These are phyloP conservation scores for Trissolcus japonicus DNA, from an alignment of 2,888 invertebrate genomes.

Conservation along the genomic window DNA sequence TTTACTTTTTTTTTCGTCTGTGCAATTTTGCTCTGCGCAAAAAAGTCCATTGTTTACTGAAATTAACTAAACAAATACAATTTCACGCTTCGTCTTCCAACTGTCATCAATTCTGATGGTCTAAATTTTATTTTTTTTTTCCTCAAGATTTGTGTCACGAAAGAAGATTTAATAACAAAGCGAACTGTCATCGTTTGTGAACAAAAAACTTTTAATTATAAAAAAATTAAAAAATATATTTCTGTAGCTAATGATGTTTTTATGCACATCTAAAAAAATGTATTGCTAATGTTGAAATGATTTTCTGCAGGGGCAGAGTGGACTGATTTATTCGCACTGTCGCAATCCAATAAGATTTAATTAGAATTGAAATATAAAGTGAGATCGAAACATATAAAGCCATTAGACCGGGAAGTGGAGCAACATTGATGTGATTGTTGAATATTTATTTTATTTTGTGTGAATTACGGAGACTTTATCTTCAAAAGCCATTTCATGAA, in stretches of 20 bases:
- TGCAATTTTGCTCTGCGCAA: slow-evolving; percentile 7
- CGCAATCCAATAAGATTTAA: slow-evolving; percentile 21
- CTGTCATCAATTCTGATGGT: too few relatives aligned
- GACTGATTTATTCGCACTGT: neutral
- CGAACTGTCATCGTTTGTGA: too few relatives aligned
- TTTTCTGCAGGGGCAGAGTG: neutral
- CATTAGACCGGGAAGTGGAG: slow-evolving; percentile 51
- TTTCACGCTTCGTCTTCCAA: slow-evolving; percentile 19
- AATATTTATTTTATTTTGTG: slow-evolving; percentile 46
- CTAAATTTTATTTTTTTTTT: too few relatives aligned
- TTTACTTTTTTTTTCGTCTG: slow-evolving; percentile 57
- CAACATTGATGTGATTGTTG: slow-evolving; percentile 40
- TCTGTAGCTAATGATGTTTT: too few relatives aligned
- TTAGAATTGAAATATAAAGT: slow-evolving; percentile 24
- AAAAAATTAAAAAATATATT: too few relatives aligned
- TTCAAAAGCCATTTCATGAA: slow-evolving; percentile 16
- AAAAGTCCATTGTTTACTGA: slow-evolving; percentile 10
- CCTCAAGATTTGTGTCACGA: too few relatives aligned
- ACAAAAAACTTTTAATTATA: too few relatives aligned
- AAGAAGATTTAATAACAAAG: too few relatives aligned
- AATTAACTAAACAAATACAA: slow-evolving; percentile 15
- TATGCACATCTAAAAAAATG: too few relatives aligned
- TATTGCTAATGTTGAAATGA: neutral
- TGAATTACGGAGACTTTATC: slow-evolving; percentile 34
- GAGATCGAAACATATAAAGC: slow-evolving; percentile 47